phyloP scores from a whole-genome alignment of 2,888 invertebrate genomes.

The Trichogramma evanescens region DNA sequence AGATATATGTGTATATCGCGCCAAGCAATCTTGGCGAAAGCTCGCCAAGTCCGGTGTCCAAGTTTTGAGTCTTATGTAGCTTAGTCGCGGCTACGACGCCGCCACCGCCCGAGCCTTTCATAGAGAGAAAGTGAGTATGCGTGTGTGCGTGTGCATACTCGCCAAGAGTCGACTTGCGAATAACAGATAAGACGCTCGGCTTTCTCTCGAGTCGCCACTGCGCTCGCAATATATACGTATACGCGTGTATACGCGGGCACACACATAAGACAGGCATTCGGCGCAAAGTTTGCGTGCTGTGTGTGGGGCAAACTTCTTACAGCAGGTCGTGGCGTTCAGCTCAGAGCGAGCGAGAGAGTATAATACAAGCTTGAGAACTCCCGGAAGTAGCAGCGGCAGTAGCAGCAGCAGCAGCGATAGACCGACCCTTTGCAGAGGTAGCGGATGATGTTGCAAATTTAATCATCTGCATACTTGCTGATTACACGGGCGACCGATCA shows the following conservation, averaged over 20 bases:
- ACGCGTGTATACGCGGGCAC: not conserved
- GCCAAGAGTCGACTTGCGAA: too few species aligned
- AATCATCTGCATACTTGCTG: slow-evolving; percentile 49
- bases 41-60: too few species aligned
- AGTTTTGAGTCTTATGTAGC: too few species aligned
- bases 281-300: not conserved
- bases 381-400: slow-evolving; percentile 16
- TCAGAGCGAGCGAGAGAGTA: slow-evolving; percentile 8
- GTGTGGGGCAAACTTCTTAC: not conserved
- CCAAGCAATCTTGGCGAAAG: too few species aligned
- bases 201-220: not conserved
- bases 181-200: too few species aligned
- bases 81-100: too few species aligned
- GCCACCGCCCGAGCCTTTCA: too few species aligned
- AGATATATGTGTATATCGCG: too few species aligned
- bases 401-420: not conserved
- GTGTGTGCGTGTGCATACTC: too few species aligned
- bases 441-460: slow-evolving; percentile 48
- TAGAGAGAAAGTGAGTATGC: too few species aligned
- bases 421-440: not conserved
- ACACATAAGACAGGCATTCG: not conserved
- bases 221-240: not conserved
- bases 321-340: slow-evolving; percentile 15
- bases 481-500: slow-evolving; percentile 48
- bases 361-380: slow-evolving; percentile 18